A percentile compares a stretch with the other conserved stretches of the same genome.
phyloP scores from a whole-genome alignment of 2,113 vertebrate genomes.

The Phyllostomus discolor region DNA sequence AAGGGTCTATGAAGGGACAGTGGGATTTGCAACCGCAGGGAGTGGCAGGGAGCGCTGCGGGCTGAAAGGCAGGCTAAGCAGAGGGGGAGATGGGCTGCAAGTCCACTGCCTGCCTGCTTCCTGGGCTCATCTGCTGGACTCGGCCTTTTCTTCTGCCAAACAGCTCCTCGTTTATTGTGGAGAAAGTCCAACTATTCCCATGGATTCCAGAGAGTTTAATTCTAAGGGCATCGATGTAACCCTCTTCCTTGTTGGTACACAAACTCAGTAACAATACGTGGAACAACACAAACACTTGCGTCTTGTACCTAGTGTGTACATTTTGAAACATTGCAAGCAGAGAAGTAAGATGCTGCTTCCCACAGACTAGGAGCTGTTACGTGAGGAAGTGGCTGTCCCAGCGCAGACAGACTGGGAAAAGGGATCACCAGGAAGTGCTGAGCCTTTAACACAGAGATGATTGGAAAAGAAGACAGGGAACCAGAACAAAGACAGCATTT shows the following conservation, averaged over 20 bases:
- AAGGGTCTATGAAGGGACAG: too few species aligned
- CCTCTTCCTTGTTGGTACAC: not conserved
- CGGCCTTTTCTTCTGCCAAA: not conserved
- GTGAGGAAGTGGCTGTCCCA: not conserved
- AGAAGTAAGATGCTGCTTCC: not conserved
- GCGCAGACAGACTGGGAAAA: not conserved
- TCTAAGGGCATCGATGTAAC: not conserved
- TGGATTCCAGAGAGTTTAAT: not conserved
- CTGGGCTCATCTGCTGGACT: not conserved
- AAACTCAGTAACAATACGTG: not conserved
- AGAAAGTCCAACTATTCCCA: not conserved
- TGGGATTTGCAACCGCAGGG: not conserved
- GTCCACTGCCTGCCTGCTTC: not conserved
- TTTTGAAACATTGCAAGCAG: not conserved
- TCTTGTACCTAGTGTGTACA: too few species aligned
- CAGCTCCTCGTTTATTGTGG: not conserved
- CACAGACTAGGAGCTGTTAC: not conserved
- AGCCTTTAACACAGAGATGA: not conserved
- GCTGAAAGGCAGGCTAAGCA: not conserved
- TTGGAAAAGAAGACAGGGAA: not conserved
- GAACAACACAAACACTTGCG: not conserved
- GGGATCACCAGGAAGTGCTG: not conserved
- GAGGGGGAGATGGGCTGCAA: not conserved
- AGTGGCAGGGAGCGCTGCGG: not conserved
- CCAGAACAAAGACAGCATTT: not conserved